phyloP scores from a whole-genome alignment of 2,113 vertebrate genomes.

The Synchiropus splendidus region DNA sequence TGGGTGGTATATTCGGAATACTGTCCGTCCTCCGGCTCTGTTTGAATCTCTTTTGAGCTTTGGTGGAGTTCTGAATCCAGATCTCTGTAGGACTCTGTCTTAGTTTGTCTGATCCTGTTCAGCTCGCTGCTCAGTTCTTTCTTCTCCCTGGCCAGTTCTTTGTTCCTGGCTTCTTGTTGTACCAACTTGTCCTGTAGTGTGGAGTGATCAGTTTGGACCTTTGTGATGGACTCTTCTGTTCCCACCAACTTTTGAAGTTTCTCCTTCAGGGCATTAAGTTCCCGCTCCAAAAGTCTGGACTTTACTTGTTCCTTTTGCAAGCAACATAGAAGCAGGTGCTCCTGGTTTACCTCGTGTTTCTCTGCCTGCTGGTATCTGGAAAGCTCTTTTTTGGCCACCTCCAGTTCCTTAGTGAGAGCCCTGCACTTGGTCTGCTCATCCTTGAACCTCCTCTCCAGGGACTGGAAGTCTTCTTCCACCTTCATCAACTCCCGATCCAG shows the following conservation, averaged over 20 bases:
- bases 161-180: conserved; percentile 88
- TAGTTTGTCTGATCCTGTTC: conserved; percentile 74
- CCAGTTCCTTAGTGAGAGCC: conserved; percentile 77
- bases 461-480: conserved; percentile 80
- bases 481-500: conserved; percentile 83
- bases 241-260: conserved; percentile 85
- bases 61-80: conserved; percentile 73
- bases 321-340: conserved; percentile 80
- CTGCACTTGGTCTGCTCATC: conserved; percentile 75
- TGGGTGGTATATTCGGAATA: conserved; percentile 68
- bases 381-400: conserved; percentile 78
- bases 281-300: conserved; percentile 81
- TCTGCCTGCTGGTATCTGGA: conserved; percentile 81
- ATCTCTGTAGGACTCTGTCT: conserved; percentile 47
- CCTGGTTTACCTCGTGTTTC: conserved; percentile 83
- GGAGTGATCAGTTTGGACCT: conserved; percentile 77
- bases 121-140: conserved; percentile 80
- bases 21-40: conserved; percentile 70
- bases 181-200: conserved; percentile 80
- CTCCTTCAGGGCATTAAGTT: conserved; percentile 85
- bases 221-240: conserved; percentile 81
- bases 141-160: conserved; percentile 83
- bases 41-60: conserved; percentile 86
- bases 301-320: conserved; percentile 90
- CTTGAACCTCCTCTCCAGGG: conserved; percentile 74